Conservation (phyloP, 2,797 vertebrate species). For the Hypotaenidia philippensis region DNA sequence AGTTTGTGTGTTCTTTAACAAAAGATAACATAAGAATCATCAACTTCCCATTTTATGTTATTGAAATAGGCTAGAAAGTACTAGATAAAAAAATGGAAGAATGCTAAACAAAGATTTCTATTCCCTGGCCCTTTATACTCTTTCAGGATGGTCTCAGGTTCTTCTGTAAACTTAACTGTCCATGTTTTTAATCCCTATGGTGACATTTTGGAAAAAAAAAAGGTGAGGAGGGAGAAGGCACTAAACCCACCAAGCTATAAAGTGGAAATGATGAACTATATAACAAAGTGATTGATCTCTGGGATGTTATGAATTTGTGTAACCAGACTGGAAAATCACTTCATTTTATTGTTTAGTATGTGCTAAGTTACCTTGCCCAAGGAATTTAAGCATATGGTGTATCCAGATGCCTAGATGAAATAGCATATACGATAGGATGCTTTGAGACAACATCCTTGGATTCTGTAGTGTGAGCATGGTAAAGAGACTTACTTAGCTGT, state of each 20-base stretch:
- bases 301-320: neutral
- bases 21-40: neutral
- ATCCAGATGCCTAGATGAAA: neutral
- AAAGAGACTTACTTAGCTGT: neutral
- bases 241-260: neutral
- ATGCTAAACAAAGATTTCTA: neutral
- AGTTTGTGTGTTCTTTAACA: neutral
- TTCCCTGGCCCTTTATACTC: neutral
- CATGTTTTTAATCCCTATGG: neutral
- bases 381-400: neutral
- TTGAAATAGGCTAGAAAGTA: neutral
- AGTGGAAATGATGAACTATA: neutral
- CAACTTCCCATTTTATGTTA: neutral
- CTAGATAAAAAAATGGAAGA: neutral
- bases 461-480: neutral
- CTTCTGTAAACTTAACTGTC: neutral
- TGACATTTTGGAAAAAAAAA: neutral
- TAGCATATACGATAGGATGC: rapidly evolving
- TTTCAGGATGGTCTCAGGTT: neutral
- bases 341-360: neutral
- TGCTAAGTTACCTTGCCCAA: neutral
- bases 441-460: neutral
- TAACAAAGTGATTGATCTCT: neutral
- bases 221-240: neutral
- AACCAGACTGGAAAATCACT: neutral